phyloP scores from a whole-genome alignment of 2,888 invertebrate species.

The Ophonus ardosiacus region DNA sequence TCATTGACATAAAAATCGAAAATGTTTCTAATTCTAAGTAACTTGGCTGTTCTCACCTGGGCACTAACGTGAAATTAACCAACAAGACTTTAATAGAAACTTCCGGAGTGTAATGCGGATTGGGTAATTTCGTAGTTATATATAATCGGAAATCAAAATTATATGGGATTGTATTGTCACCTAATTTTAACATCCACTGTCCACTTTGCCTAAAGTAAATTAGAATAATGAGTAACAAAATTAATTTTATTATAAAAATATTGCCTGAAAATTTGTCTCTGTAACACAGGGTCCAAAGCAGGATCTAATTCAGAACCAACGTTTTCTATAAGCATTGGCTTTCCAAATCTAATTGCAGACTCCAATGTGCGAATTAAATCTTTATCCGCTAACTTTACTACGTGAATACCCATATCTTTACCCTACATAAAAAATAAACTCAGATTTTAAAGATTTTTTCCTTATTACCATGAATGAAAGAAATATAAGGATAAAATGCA shows the following conservation, averaged over 20 bases:
- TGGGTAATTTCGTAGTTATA: slow-evolving; percentile 92
- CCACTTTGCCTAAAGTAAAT: slow-evolving; percentile 81
- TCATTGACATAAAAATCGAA: too few relatives aligned
- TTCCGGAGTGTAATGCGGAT: slow-evolving; percentile 94
- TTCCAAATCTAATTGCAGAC: slow-evolving; percentile 85
- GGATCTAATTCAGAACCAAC: slow-evolving; percentile 92
- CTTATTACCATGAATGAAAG: too few relatives aligned
- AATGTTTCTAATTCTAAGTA: background rate
- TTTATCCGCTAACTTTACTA: slow-evolving; percentile 85
- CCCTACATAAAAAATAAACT: slow-evolving; percentile 75
- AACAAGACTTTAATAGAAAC: slow-evolving; percentile 90
- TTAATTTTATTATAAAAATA: background rate
- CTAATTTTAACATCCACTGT: slow-evolving; percentile 86
- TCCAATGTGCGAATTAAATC: slow-evolving; percentile 85
- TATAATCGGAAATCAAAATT: slow-evolving; percentile 88
- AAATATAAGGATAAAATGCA: too few relatives aligned
- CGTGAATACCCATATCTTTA: slow-evolving; percentile 83
- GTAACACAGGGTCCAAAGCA: slow-evolving; percentile 88
- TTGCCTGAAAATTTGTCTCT: slow-evolving; percentile 83
- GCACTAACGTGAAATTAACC: slow-evolving; percentile 93
- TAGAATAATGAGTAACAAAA: background rate
- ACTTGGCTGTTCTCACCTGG: slow-evolving; percentile 77
- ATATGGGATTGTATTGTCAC: slow-evolving; percentile 90
- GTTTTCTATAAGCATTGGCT: slow-evolving; percentile 89
- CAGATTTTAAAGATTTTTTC: too few relatives aligned